Evolutionary conservation across 2,888 invertebrate genomes (phyloP), one percentile per base, ranked within the genome.

Genomic region (Formica aserva): DNA sequence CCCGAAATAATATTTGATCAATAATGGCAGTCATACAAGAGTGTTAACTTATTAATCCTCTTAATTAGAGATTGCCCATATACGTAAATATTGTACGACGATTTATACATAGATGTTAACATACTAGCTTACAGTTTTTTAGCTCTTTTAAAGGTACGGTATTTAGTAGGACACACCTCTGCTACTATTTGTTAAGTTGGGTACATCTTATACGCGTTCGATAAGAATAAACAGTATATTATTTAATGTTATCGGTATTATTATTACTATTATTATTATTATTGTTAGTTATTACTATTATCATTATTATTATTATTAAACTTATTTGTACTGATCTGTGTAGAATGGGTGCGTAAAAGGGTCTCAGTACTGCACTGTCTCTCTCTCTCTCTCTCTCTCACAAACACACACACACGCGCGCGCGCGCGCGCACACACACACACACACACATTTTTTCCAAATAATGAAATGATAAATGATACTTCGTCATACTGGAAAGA

Each of bases 301-400:
- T 82, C 57, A 18, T 41, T 63, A 80, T 71, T 84, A 87, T 89
- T 87, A 86, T 85, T 87, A 88, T 91, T 90, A 88, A 87, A 87
- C 88, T 90, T 91, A 91, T 92, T 92, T 92, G 91, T 92, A 92
- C 91, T 92, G 91, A 87, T 91, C 91, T 92, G 91, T 87, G 71
- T 52, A 87, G 89, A 91, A 86, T 71, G 89, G 86, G 86, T 86
- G 91, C 90, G 87, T 82, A 84, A 83, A 88, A 87, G 60, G 67
- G 41, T 86, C 82, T 85, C 71, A 9, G 74, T 82, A 86, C 35
- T 41, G 38, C 26, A 48, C 6, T 9, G 29, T 55, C 52, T 52
- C 18, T 52, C 48, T 52, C n/a, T 52, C 48, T 48, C 18, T 18
- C 48, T 48, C 18, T 48, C 8, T 52, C 48, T 18, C 18, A 9